Evolutionary conservation across 2,888 invertebrate species (phyloP).

Genomic region (Phortica okadai): DNA sequence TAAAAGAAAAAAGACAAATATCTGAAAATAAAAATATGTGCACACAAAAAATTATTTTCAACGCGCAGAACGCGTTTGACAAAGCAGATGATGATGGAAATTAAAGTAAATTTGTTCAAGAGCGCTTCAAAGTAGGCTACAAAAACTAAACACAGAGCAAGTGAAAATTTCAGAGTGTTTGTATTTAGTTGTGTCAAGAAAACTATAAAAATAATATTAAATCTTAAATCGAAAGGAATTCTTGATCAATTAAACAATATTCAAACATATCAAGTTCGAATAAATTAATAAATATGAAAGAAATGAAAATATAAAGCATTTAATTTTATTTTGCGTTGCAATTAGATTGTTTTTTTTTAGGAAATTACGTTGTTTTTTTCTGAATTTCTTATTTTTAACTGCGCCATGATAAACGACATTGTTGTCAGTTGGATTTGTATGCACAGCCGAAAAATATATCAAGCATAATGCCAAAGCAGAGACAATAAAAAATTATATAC

Average conservation of each 20-base stretch:
- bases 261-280: too few relatives aligned
- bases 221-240: too few relatives aligned
- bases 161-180: too few relatives aligned
- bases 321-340: neutral
- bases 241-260: too few relatives aligned
- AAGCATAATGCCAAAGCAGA: constrained; percentile 49
- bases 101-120: too few relatives aligned
- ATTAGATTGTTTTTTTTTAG: neutral
- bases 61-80: too few relatives aligned
- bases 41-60: neutral
- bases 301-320: neutral
- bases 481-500: constrained; percentile 54
- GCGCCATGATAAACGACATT: constrained; percentile 24
- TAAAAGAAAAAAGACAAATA: neutral
- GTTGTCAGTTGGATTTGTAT: constrained; percentile 30
- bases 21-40: neutral
- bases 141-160: too few relatives aligned
- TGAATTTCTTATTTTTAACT: neutral
- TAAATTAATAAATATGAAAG: too few relatives aligned
- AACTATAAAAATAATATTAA: too few relatives aligned
- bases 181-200: too few relatives aligned
- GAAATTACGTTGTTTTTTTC: neutral
- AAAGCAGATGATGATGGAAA: too few relatives aligned
- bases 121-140: too few relatives aligned
- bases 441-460: constrained; percentile 53